Evolutionary conservation across 2,888 invertebrate genomes (phyloP).

Genomic region (Saturnia japonica): DNA sequence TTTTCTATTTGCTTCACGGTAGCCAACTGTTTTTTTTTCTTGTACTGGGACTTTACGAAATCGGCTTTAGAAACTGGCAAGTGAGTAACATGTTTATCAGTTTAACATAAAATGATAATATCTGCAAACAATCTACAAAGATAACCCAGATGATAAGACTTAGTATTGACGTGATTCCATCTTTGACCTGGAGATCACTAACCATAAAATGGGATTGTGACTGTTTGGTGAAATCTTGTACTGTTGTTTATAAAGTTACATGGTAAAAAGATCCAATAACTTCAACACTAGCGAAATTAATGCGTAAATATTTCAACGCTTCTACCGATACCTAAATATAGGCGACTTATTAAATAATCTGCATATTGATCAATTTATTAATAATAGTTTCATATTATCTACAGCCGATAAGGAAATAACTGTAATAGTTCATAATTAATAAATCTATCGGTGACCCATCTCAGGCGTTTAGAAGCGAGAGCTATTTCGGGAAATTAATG

Average conservation of each 20-base stretch:
- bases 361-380: constrained; percentile 13
- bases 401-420: constrained; percentile 43
- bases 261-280: neutral
- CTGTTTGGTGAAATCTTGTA: neutral
- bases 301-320: neutral
- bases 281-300: neutral
- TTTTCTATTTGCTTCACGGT: no score
- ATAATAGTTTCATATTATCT: constrained; percentile 12
- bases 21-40: no score
- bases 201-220: neutral
- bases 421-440: constrained; percentile 68
- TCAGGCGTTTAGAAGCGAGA: constrained; percentile 69
- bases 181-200: neutral
- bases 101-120: no score
- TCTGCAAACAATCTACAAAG: neutral
- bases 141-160: neutral
- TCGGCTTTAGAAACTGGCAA: no score
- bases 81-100: neutral
- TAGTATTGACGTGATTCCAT: no score
- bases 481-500: constrained; percentile 74
- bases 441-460: constrained; percentile 72
- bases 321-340: neutral
- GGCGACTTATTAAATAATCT: neutral
- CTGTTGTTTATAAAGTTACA: neutral
- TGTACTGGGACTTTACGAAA: no score